Evolutionary conservation across 1,140 invertebrate genomes (phyloP).

Genomic region (Conus betulinus): DNA sequence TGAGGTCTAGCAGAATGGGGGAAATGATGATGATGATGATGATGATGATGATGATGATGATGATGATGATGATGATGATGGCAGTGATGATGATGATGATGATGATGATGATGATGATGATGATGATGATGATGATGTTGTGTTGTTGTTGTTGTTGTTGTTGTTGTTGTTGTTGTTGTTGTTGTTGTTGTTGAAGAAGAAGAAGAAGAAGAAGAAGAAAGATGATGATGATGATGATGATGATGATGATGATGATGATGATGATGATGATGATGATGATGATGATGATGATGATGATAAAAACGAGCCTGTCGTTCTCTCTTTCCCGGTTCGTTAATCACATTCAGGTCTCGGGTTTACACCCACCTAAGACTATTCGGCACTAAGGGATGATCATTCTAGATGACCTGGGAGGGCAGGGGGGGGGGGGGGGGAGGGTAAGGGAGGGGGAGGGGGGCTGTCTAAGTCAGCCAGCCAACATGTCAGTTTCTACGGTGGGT

Average conservation of each 20-base stretch:
- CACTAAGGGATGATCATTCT: background rate
- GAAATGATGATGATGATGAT: slow-evolving; percentile 18
- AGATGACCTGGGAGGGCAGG: background rate
- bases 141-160: background rate
- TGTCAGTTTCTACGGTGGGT: too few relatives aligned
- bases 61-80: too few relatives aligned
- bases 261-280: background rate
- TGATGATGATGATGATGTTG: background rate
- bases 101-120: too few relatives aligned
- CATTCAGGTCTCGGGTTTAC: background rate
- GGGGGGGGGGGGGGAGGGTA: background rate
- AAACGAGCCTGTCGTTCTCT: background rate
- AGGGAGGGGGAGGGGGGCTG: too few relatives aligned
- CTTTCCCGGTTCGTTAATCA: background rate
- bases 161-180: too few relatives aligned
- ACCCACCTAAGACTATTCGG: background rate
- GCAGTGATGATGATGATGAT: too few relatives aligned
- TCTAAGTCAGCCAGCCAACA: too few relatives aligned
- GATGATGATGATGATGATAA: background rate
- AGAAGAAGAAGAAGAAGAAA: too few relatives aligned
- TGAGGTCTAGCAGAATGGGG: too few relatives aligned
- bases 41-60: slow-evolving; percentile 19
- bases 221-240: background rate
- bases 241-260: background rate
- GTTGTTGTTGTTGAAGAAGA: too few relatives aligned